These are phyloP conservation scores for Mesocentrotus franciscanus DNA, from an alignment of 53 echinoderm and acorn worm genomes.

Conservation along the genomic window DNA sequence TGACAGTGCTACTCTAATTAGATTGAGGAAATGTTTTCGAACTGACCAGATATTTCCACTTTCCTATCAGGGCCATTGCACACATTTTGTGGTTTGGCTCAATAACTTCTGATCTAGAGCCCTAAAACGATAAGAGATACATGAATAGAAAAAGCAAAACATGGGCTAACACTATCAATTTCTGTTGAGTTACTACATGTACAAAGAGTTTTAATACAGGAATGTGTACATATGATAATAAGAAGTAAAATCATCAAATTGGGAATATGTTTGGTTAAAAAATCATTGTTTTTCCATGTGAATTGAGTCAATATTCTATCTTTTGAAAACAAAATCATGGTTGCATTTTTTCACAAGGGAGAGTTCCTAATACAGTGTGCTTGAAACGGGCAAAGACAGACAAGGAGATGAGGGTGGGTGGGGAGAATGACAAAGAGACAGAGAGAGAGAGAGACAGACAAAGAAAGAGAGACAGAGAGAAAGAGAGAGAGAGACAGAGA, in stretches of 20 bases:
- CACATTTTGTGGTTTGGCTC: not conserved
- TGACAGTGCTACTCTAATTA: not conserved
- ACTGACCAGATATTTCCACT: not conserved
- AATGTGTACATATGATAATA: not conserved
- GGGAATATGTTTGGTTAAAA: not conserved
- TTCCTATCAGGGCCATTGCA: not conserved
- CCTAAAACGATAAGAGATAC: not conserved
- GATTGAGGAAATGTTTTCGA: conserved; percentile 14
- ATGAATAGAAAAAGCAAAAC: not conserved
- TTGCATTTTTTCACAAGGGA: not conserved
- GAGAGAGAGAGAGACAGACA: not conserved
- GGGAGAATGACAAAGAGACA: not conserved
- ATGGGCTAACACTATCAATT: not conserved
- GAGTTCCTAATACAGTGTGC: not conserved
- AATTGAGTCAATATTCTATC: too few species aligned
- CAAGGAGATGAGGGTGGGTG: not conserved
- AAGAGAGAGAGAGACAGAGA: not conserved
- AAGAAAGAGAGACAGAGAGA: not conserved
- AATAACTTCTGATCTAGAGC: not conserved
- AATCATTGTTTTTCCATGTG: too few species aligned
- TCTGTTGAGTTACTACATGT: not conserved
- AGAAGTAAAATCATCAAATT: not conserved
- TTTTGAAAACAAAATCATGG: too few species aligned
- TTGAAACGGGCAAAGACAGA: not conserved
- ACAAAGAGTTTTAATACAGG: not conserved